Evolutionary conservation across 2,888 invertebrate genomes (phyloP).

Genomic region (Cotesia congregata): DNA sequence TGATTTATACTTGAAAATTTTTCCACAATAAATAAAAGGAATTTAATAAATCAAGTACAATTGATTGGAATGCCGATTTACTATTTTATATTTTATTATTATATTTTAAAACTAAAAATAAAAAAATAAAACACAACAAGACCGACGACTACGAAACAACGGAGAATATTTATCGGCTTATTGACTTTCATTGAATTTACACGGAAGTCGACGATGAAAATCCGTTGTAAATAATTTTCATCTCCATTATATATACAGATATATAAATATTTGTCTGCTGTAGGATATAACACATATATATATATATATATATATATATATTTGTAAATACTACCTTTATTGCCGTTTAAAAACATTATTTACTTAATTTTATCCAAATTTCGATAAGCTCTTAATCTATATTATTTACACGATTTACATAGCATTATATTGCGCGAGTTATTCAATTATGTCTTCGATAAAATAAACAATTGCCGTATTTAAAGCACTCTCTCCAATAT

Average conservation of each 20-base stretch:
- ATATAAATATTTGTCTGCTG: background rate
- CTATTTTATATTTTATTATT: background rate
- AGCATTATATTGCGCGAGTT: no score
- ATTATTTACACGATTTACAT: background rate
- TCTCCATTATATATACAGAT: background rate
- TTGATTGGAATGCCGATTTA: constrained; percentile 9
- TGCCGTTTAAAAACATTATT: background rate
- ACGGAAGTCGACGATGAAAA: constrained; percentile 40
- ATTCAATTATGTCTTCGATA: no score
- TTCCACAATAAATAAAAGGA: constrained; percentile 19
- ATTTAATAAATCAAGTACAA: constrained; percentile 23
- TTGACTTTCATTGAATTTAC: constrained; percentile 39
- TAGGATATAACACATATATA: background rate
- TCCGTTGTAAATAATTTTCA: constrained; percentile 38
- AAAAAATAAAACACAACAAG: background rate
- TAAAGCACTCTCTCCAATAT: no score
- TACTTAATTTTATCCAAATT: background rate
- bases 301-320: background rate
- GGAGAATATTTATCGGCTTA: constrained; percentile 38
- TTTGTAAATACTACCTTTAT: background rate
- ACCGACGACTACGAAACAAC: background rate
- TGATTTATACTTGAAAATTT: constrained; percentile 2
- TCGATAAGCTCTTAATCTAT: background rate
- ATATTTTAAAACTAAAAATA: background rate
- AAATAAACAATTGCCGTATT: no score